Evolutionary conservation across 2,888 invertebrate genomes (phyloP), one percentile per base, ranked within the genome.

Genomic region (Drosophila phalerata): DNA sequence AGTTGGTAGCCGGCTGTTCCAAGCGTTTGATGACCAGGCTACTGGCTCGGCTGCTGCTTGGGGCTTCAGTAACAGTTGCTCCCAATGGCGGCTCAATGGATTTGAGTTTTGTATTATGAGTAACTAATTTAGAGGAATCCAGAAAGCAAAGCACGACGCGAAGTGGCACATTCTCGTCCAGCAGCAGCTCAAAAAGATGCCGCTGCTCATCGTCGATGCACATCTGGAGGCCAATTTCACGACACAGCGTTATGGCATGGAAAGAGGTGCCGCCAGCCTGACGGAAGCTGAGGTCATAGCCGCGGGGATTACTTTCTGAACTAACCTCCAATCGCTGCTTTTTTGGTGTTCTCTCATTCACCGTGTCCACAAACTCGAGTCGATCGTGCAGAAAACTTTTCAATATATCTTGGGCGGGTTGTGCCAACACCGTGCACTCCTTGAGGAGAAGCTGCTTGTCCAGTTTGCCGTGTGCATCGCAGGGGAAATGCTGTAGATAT

Each of bases 391-490:
- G 90, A 56, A 96, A 92, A 76, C 93, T 91, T 32, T 94, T 93
- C 32, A 95, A 90, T 51, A 96, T 93, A 60, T 88, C 78, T 43
- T 85, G 84, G 2, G 75, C 84, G 0, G 84, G 76, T 22, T 86
- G 81, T 0, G 73, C 84, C 5, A 83, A 28, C 1, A 67, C 64
- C 0, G 66, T 68, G 28, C 86, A 85, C 37, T 83, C 78, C 28
- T 78, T 83, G 0, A 84, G 76, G 15, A 84, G 38, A 4, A 61
- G 32, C 3, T 68, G 47, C 8, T 70, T 73, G 73, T 90, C 86
- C 63, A 95, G 92, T 93, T 97, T 96, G n/a, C 97, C 97, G 92
- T 96, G 95, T 5, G 90, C 79, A 62, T 95, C 96, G 94, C 91
- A 47, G 95, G 96, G 79, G 96, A 85, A 92, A 66, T 93, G 92